Conservation (phyloP, 2,888 invertebrate species). For the Anorthoa munda region DNA sequence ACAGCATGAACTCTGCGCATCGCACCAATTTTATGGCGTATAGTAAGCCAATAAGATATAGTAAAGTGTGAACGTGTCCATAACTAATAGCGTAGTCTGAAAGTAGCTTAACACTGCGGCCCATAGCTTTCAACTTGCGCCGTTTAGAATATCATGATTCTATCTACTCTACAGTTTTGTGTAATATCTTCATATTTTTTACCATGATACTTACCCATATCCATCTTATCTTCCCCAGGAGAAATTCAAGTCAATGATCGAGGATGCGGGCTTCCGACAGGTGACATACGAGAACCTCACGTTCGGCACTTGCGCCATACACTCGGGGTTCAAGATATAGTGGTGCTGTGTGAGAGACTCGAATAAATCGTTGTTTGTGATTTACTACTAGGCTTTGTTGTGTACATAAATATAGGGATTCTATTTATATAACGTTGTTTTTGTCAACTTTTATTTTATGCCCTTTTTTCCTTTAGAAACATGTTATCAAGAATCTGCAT, state of each 20-base stretch:
- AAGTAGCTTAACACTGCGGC: too few species aligned
- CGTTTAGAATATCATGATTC: too few species aligned
- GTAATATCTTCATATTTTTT: too few species aligned
- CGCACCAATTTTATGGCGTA: too few species aligned
- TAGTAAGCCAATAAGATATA: too few species aligned
- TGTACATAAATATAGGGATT: slow-evolving; percentile 55
- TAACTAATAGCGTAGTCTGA: too few species aligned
- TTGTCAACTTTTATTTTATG: neutral
- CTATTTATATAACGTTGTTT: neutral
- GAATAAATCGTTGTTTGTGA: slow-evolving; percentile 2
- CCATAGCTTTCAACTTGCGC: too few species aligned
- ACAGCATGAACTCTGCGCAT: too few species aligned
- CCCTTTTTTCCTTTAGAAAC: neutral
- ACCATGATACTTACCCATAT: neutral
- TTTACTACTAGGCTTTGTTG: slow-evolving; percentile 24
- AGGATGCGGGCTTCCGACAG: slow-evolving; percentile 96
- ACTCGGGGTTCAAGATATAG: slow-evolving; percentile 98
- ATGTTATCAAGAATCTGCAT: neutral
- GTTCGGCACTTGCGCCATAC: slow-evolving; percentile 98
- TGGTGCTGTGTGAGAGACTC: neutral
- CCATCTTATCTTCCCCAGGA: slow-evolving; percentile 88
- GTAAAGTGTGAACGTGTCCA: too few species aligned
- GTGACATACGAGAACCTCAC: slow-evolving; percentile 97
- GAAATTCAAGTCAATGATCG: slow-evolving; percentile 96
- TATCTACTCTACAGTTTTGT: too few species aligned